Evolutionary conservation across 2,888 invertebrate species (phyloP).

Genomic region (Himalopsyche japonica): DNA sequence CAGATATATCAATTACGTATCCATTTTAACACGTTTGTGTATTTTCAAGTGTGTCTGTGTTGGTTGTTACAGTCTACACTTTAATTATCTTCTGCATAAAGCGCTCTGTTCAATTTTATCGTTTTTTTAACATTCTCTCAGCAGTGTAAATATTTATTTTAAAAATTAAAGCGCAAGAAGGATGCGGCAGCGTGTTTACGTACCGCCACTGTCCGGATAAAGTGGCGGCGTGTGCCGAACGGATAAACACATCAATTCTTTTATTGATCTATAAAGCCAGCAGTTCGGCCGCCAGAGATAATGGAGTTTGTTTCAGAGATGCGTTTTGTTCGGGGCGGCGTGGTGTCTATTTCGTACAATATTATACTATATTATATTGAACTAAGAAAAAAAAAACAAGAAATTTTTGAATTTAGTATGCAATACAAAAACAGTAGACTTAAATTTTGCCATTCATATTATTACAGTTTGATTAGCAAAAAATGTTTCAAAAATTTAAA

Average conservation of each 20-base stretch:
- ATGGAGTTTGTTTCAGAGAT: slow-evolving; percentile 14
- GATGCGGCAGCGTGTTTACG: background rate
- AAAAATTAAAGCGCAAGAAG: background rate
- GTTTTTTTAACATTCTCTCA: background rate
- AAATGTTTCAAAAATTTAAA: no score
- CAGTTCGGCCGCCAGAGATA: slow-evolving; percentile 9
- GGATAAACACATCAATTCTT: slow-evolving; percentile 34
- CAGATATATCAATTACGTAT: no score
- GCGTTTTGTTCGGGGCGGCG: background rate
- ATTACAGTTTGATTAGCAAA: no score
- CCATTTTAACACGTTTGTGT: no score
- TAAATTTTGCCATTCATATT: no score
- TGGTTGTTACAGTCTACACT: background rate
- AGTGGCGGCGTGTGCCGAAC: background rate
- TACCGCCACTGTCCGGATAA: background rate
- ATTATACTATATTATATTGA: no score
- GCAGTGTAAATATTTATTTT: background rate
- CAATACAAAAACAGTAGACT: no score
- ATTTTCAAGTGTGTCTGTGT: background rate
- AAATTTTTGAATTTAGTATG: no score
- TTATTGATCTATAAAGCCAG: slow-evolving; percentile 28
- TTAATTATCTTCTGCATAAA: background rate
- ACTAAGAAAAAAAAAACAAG: no score
- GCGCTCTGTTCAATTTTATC: background rate
- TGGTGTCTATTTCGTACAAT: background rate